Evolutionary conservation across 1,140 invertebrate species (phyloP).

Genomic region (Leptestheria dahalacensis): DNA sequence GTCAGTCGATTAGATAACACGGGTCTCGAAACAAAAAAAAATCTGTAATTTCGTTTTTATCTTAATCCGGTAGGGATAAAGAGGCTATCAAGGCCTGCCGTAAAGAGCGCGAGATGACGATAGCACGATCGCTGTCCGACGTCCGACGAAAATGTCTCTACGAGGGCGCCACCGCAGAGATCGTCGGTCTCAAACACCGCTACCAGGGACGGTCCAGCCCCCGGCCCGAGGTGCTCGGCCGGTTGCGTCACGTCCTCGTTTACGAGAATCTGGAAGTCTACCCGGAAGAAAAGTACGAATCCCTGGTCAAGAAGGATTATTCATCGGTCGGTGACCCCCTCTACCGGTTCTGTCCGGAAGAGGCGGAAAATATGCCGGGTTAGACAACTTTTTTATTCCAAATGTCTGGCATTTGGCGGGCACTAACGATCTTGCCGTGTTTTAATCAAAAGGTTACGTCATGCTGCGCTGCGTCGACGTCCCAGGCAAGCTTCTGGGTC

Average conservation of each 20-base stretch:
- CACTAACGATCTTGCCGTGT: background rate
- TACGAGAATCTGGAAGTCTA: constrained; percentile 59
- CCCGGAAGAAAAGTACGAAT: constrained; percentile 29
- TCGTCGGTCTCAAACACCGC: constrained; percentile 33
- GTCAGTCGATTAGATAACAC: too few relatives aligned
- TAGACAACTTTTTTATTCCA: constrained; percentile 12
- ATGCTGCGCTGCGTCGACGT: constrained; percentile 22
- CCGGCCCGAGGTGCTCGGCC: constrained; percentile 38
- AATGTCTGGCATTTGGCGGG: background rate
- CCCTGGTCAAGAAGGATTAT: constrained; percentile 42
- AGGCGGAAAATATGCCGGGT: constrained; percentile 38
- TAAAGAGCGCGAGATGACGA: constrained; percentile 1
- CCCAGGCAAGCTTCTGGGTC: background rate
- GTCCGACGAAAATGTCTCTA: constrained; percentile 12
- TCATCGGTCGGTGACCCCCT: constrained; percentile 40
- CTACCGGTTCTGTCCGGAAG: constrained; percentile 48
- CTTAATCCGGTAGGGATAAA: constrained; percentile 1
- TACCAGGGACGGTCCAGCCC: constrained; percentile 21
- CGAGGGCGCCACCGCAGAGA: constrained; percentile 41
- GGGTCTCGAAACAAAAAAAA: too few relatives aligned
- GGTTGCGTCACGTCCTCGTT: constrained; percentile 46
- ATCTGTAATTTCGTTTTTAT: background rate
- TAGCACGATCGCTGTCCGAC: constrained; percentile 1
- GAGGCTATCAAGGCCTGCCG: constrained; percentile 7
- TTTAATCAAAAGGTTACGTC: constrained; percentile 24